Percentiles rank a stretch among this genome's conserved stretches.
Conservation (phyloP, 2,888 invertebrate species). For the Drosophila paranaensis region DNA sequence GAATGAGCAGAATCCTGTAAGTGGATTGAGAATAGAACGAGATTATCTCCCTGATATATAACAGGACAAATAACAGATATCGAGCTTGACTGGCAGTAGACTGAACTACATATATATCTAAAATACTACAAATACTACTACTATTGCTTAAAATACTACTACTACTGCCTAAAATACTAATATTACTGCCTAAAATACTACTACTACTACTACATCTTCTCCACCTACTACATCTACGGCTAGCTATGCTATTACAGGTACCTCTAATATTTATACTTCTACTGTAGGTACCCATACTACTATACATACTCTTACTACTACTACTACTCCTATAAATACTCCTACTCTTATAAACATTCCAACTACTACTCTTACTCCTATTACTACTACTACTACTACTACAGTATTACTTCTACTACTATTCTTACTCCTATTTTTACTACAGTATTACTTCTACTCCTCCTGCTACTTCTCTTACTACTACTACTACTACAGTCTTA, state of each 20-base stretch:
- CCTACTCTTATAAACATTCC: too few species aligned
- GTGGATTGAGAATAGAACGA: neutral
- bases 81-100: too few species aligned
- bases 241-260: too few species aligned
- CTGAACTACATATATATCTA: too few species aligned
- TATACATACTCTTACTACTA: too few species aligned
- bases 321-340: too few species aligned
- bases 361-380: neutral
- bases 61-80: too few species aligned
- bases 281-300: too few species aligned
- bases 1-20: conserved; percentile 94
- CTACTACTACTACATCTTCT: neutral
- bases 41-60: too few species aligned
- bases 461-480: neutral
- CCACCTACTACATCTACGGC: too few species aligned
- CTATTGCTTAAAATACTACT: neutral
- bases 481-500: neutral
- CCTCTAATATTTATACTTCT: neutral
- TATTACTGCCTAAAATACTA: neutral
- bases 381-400: neutral
- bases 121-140: too few species aligned
- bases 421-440: neutral
- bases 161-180: neutral
- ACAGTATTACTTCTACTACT: neutral
- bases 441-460: neutral